Base-by-base conservation (phyloP, 2,797 vertebrate species). In the Denticeps clupeoides region DNA sequence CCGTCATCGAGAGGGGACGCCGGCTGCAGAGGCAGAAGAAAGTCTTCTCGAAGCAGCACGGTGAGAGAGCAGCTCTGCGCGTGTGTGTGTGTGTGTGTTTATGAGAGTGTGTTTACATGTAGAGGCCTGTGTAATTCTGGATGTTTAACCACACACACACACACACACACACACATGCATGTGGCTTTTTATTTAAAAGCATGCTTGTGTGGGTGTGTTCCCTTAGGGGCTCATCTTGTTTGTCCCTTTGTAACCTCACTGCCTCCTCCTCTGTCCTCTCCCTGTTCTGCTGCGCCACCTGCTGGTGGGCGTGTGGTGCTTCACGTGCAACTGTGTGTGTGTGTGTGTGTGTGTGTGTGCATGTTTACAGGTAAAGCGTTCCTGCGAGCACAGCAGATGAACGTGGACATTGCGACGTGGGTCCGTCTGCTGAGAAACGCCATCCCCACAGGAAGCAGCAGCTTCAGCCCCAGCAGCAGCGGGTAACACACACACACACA, bases 11-110 rank as follows among this genome's bases (percentile, higher is more conserved):
- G 81, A 87, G 93, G 79, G 84, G 91, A 74, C 90, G 93, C 63
- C 92, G 92, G 77, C 83, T 97, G 54, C 94, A 98, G 77, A 88
- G 94, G 63, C 94, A 98, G 67, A 96, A 93, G 82, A 97, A 93
- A 70, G 86, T 94, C 55, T 94, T 94, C 70, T 91, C 89, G 1
- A 94, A 93, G 65, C 89, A 94, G 61, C 89, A 94, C 70, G 89
- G 90, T 92, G 64, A 74, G 69, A 37, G 33, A 4, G 12, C 2
- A 24, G 24, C 29, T 13, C 6, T 12, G 13, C 16, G 35, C 11
- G 6, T 26, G 28, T 31, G 11, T 10, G n/a, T n/a, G n/a, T n/a
- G n/a, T n/a, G n/a, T n/a, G n/a, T n/a, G n/a, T n/a, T n/a, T n/a
- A n/a, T n/a, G n/a, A 18, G 35, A 35, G 33, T 21, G 3, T 38